A percentile compares a stretch with the other conserved stretches of the same genome.
Evolutionary conservation across 2,113 vertebrate species (phyloP).

Genomic region (Speoplatyrhinus poulsoni): DNA sequence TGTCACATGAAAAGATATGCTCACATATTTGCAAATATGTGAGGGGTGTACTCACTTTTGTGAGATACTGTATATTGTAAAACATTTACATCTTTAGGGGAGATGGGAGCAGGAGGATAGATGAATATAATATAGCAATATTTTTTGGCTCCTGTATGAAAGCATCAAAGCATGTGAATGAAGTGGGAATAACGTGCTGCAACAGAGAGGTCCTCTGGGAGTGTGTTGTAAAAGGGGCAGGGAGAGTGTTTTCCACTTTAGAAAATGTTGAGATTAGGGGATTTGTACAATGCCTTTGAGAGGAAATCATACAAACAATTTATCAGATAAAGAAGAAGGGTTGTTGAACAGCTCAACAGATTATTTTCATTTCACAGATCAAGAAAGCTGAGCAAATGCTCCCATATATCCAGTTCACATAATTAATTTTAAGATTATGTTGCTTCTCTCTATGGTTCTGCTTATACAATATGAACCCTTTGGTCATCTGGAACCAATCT

Average conservation of each 20-base stretch:
- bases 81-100: slow-evolving; percentile 50
- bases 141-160: slow-evolving; percentile 30
- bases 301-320: slow-evolving; percentile 30
- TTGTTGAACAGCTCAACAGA: background rate
- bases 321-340: slow-evolving; percentile 4
- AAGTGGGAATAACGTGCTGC: slow-evolving; percentile 2
- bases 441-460: no score
- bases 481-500: no score
- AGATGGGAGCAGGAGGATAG: slow-evolving; percentile 58
- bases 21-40: no score
- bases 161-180: slow-evolving; percentile 37
- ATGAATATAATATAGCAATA: slow-evolving; percentile 60
- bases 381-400: no score
- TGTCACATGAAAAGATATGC: no score
- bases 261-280: slow-evolving; percentile 30
- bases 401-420: no score
- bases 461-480: no score
- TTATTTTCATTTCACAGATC: no score
- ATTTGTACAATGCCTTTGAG: background rate
- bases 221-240: slow-evolving; percentile 8
- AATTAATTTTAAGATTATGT: no score
- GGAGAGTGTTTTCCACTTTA: slow-evolving; percentile 27
- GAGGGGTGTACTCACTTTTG: no score
- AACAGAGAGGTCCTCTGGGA: no score
- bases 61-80: no score